Base-by-base conservation (phyloP, 2,888 invertebrate species). In the Alentia gelatinosa region DNA sequence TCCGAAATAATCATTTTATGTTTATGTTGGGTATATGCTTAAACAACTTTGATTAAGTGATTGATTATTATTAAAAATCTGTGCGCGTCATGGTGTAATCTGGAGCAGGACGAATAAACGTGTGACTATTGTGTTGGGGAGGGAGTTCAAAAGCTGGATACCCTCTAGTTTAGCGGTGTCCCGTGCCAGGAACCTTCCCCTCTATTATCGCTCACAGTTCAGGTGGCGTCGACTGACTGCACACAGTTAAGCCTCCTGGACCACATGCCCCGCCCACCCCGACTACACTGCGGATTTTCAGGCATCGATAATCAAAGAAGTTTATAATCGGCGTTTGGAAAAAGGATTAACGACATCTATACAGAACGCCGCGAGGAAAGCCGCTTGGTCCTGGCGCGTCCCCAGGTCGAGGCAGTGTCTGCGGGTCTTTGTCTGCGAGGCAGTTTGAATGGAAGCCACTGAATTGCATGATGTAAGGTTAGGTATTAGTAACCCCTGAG, bases 401-500 rank as follows among this genome's bases (percentile, higher is more conserved):
- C 50, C 26, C 50, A 40, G 33, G 30, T 12, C 26, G 30, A 88
- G 30, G 74, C 26, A 12, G 9, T 12, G 9, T 9, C 47, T 47
- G 9, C 9, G 9, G 47, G n/a, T 33, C 50, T 86, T 86, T 50
- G 42, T 50, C 35, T 30, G 42, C 19, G 33, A 47, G 86, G 9
- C 23, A 47, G 86, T 50, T 86, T 47, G 47, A 86, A 86, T 86
- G 50, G 50, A 33, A 47, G 42, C 30, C 50, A 86, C 33, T 86
- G 47, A 86, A 86, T 86, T 50, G 86, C 86, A 86, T 86, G 86
- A 86, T 86, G 86, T 86, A 86, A 86, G 86, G 50, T 86, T 86
- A 86, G 79, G 79, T 79, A 79, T 79, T 79, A 79, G 79, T 79
- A 79, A 79, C 79, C 79, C 79, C 79, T 79, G 79, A 79, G 79